Percentiles rank a stretch among this genome's conserved stretches.
Conservation (phyloP, 2,797 vertebrate species). For the Microctenopoma steveboyesi region DNA sequence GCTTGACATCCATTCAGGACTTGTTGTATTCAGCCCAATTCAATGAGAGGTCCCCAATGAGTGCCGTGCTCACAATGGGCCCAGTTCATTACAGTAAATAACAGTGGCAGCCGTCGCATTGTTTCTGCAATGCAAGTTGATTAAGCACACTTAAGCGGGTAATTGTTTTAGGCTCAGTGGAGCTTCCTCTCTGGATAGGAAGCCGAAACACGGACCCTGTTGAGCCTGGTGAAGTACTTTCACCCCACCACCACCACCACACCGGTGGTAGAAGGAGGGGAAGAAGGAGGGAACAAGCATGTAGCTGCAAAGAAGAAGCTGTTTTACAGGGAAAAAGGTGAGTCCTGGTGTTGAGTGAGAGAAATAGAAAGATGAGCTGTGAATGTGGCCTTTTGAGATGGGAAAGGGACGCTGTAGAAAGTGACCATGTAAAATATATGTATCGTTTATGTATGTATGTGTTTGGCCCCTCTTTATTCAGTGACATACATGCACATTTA, state of each 20-base stretch:
- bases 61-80: slow-evolving; percentile 65
- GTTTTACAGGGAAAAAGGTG: slow-evolving; percentile 35
- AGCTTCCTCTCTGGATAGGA: slow-evolving; percentile 65
- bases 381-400: slow-evolving; percentile 11
- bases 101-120: slow-evolving; percentile 74
- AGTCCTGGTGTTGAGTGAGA: slow-evolving; percentile 21
- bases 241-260: background rate
- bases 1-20: slow-evolving; percentile 80
- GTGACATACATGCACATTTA: slow-evolving; percentile 16
- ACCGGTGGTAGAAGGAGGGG: slow-evolving; percentile 17
- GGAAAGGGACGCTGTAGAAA: slow-evolving; percentile 6
- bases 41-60: slow-evolving; percentile 75
- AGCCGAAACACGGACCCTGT: slow-evolving; percentile 41
- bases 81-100: slow-evolving; percentile 82
- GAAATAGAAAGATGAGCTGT: slow-evolving; percentile 13
- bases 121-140: slow-evolving; percentile 70
- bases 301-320: slow-evolving; percentile 20
- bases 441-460: too few relatives aligned
- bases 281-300: slow-evolving; percentile 6
- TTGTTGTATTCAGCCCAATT: slow-evolving; percentile 72
- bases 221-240: slow-evolving; percentile 29
- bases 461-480: too few relatives aligned
- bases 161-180: slow-evolving; percentile 70
- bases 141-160: slow-evolving; percentile 71
- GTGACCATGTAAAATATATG: background rate